Evolutionary conservation across 92 coral and sea anemone genomes (phyloP).

Genomic region (Phenganax stokvisi): DNA sequence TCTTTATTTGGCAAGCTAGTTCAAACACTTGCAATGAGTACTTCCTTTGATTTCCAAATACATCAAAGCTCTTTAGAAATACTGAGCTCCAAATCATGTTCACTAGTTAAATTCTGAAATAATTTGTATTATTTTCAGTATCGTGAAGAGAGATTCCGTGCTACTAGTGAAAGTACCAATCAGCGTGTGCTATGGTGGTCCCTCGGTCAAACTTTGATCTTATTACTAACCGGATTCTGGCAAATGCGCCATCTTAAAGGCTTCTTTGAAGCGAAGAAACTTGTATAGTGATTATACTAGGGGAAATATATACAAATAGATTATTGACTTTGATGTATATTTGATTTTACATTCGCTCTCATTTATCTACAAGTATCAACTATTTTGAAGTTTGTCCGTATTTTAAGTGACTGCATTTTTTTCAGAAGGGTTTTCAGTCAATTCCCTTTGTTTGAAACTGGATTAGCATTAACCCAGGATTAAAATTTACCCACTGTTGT

Average conservation of each 20-base stretch:
- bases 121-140: constrained; percentile 51
- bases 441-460: no score
- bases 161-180: constrained; percentile 95
- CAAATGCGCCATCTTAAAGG: constrained; percentile 99
- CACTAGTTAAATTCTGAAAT: not conserved
- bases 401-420: no score
- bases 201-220: constrained; percentile 90
- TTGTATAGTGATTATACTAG: constrained; percentile 52
- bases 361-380: no score
- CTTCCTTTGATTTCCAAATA: no score
- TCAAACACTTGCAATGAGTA: no score
- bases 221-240: constrained; percentile 92
- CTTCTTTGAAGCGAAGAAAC: constrained; percentile 98
- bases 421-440: no score
- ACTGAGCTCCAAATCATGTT: no score
- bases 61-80: no score
- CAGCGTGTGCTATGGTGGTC: constrained; percentile 99
- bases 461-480: no score
- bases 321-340: not conserved
- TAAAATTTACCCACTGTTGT: no score
- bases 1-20: no score
- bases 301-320: not conserved
- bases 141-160: constrained; percentile 94
- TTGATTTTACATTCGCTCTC: not conserved
- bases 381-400: no score